Percentiles rank a stretch among this genome's conserved stretches.
phyloP scores from a whole-genome alignment of 2,888 invertebrate genomes.

The Gari tellinella region DNA sequence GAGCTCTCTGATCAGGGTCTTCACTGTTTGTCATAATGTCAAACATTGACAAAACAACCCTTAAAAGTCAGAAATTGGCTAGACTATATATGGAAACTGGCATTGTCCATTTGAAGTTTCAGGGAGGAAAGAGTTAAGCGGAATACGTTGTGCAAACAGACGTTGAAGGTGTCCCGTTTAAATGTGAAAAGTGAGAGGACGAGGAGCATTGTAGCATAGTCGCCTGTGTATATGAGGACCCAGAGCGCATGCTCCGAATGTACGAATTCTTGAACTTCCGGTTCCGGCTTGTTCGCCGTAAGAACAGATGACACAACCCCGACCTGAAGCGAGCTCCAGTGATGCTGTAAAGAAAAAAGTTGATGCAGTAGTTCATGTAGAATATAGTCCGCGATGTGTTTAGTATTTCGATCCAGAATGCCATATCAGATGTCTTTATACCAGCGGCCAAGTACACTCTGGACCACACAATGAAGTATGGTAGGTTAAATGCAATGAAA shows the following conservation, averaged over 20 bases:
- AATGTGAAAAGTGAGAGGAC: no score
- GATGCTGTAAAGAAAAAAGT: constrained; percentile 81
- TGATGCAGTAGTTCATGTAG: constrained; percentile 79
- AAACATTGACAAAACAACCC: no score
- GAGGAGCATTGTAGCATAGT: constrained; percentile 5
- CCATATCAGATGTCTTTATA: constrained; percentile 8
- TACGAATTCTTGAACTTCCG: constrained; percentile 7
- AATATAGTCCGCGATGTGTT: constrained; percentile 75
- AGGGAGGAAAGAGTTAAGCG: no score
- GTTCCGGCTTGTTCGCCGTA: constrained; percentile 26
- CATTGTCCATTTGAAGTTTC: no score
- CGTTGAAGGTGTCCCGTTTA: no score
- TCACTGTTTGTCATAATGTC: no score
- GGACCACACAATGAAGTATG: constrained; percentile 80
- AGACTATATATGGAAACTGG: no score
- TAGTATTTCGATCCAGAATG: constrained; percentile 58
- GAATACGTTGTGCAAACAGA: constrained; percentile 14
- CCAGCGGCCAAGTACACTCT: constrained; percentile 16
- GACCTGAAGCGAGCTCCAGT: constrained; percentile 79
- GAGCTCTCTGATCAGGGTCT: no score
- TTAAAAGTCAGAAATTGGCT: no score
- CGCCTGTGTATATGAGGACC: constrained; percentile 10
- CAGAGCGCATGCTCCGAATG: constrained; percentile 10
- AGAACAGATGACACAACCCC: constrained; percentile 72
- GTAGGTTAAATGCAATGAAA: constrained; percentile 79